A percentile compares a stretch with the other conserved stretches of the same genome.
phyloP scores from a whole-genome alignment of 2,797 vertebrate species.

The Mus spretus region DNA sequence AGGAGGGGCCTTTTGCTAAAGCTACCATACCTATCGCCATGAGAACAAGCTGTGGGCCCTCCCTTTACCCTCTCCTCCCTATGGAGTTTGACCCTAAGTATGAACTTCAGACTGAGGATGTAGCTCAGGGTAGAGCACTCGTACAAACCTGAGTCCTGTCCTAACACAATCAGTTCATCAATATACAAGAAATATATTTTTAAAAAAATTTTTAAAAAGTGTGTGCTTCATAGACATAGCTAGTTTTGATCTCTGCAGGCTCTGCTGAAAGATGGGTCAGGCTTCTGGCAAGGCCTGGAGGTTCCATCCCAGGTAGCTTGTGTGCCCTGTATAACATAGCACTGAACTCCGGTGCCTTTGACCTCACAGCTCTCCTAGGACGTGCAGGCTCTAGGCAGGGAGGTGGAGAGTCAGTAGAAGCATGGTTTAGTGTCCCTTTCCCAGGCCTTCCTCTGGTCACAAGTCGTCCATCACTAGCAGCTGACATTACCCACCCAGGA shows the following conservation, averaged over 20 bases:
- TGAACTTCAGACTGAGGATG: background rate
- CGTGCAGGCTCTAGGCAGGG: background rate
- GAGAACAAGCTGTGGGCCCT: no score
- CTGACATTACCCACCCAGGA: background rate
- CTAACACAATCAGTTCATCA: background rate
- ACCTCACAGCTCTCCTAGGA: background rate
- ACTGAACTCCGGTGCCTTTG: background rate
- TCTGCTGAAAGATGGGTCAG: background rate
- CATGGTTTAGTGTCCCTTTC: background rate
- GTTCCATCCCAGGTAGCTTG: background rate
- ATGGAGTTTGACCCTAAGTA: background rate
- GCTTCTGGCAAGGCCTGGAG: background rate
- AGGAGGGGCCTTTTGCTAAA: background rate
- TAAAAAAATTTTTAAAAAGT: background rate
- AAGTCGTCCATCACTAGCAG: background rate
- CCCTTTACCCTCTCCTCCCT: background rate
- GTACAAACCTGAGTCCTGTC: background rate
- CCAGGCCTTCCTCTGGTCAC: background rate
- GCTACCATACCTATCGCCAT: rapidly evolving
- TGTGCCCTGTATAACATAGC: background rate
- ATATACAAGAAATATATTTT: background rate
- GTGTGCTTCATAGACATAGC: no score
- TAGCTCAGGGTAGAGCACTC: background rate
- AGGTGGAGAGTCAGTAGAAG: background rate
- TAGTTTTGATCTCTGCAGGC: background rate